A percentile compares a stretch with the other conserved stretches of the same genome.
Conservation (phyloP, 2,888 invertebrate genomes). For the Tetanocera ferruginea region DNA sequence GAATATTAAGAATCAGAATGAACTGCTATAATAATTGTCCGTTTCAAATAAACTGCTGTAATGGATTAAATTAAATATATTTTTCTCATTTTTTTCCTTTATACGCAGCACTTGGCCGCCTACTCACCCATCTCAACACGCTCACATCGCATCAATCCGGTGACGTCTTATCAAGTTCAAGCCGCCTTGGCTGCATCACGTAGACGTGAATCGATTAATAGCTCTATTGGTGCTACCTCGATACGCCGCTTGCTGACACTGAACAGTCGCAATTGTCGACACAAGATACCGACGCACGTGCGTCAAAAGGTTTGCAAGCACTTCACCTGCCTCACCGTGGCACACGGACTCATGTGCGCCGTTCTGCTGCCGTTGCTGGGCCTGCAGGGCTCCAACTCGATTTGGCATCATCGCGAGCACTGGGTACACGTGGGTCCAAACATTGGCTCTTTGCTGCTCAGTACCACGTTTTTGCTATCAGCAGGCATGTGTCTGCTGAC, state of each 20-base stretch:
- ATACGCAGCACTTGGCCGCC: constrained; percentile 71
- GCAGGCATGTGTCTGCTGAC: constrained; percentile 73
- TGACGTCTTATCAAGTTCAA: constrained; percentile 69
- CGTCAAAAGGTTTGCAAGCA: constrained; percentile 64
- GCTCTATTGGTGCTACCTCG: constrained; percentile 83
- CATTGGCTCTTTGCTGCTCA: constrained; percentile 76
- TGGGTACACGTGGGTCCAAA: constrained; percentile 68
- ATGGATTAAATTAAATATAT: too few species aligned
- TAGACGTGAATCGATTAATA: constrained; percentile 78
- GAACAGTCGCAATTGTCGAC: constrained; percentile 71
- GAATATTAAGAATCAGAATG: not conserved
- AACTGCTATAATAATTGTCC: not conserved
- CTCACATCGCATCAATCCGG: constrained; percentile 71
- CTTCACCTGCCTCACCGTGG: constrained; percentile 64
- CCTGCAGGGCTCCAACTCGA: constrained; percentile 68
- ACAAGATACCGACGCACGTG: constrained; percentile 68
- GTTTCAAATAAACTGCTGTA: not conserved
- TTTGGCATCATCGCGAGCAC: constrained; percentile 68
- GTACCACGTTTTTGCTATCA: constrained; percentile 75
- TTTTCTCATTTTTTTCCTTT: not conserved
- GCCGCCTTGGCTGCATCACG: constrained; percentile 68
- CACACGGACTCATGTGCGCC: constrained; percentile 64
- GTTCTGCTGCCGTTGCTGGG: constrained; percentile 66
- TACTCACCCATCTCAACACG: constrained; percentile 76
- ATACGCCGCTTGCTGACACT: constrained; percentile 80